Evolutionary conservation across 1,140 invertebrate species (phyloP).

Genomic region (Tetramorium simillimum): DNA sequence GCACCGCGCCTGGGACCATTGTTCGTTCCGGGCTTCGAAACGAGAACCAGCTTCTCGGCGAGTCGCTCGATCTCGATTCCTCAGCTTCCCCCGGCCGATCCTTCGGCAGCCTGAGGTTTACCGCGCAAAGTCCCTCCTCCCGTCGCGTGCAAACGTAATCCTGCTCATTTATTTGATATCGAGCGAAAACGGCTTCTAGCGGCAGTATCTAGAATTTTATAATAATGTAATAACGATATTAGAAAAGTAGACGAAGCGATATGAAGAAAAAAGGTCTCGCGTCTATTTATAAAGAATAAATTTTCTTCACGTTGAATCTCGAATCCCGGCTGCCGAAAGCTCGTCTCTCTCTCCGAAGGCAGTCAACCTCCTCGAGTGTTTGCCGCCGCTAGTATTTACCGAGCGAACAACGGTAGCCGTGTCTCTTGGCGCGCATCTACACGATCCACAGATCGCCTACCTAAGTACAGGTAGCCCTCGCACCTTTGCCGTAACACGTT

Average conservation of each 20-base stretch:
- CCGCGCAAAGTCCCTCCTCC: neutral
- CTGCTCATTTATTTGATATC: too few species aligned
- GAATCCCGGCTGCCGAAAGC: neutral
- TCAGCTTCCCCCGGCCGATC: too few species aligned
- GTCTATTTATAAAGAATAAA: neutral
- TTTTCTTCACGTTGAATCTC: slow-evolving; percentile 11
- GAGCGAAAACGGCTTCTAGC: too few species aligned
- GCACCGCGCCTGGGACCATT: slow-evolving; percentile 17
- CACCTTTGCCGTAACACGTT: neutral
- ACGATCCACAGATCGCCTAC: slow-evolving; percentile 1
- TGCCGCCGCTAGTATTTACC: slow-evolving; percentile 36
- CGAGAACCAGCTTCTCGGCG: slow-evolving; percentile 13
- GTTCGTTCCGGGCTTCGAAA: slow-evolving; percentile 32
- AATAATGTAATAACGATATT: too few species aligned
- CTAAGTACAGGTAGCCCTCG: slow-evolving; percentile 17
- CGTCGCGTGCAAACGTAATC: too few species aligned
- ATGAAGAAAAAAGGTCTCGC: neutral
- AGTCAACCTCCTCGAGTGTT: slow-evolving; percentile 51
- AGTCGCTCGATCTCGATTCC: neutral
- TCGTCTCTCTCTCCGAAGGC: slow-evolving; percentile 40
- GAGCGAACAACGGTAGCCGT: slow-evolving; percentile 45
- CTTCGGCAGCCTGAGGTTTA: too few species aligned
- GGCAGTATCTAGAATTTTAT: too few species aligned
- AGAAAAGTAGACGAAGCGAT: too few species aligned
- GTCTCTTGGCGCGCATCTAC: slow-evolving; percentile 50